phyloP scores from a whole-genome alignment of 1,140 invertebrate species.

The Drosophila quadrilineata region DNA sequence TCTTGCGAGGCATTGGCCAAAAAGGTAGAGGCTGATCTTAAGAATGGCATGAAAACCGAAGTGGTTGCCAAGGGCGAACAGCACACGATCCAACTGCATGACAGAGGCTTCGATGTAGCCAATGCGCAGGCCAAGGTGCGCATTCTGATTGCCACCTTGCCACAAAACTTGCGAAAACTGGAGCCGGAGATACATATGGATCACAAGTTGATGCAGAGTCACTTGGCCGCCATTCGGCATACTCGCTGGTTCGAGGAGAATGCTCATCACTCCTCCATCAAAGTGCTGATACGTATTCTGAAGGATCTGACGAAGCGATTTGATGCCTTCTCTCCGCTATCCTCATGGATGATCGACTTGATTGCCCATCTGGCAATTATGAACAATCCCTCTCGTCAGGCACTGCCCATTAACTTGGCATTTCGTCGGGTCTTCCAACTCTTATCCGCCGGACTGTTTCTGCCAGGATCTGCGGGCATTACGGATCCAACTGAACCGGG shows the following conservation, averaged over 20 bases:
- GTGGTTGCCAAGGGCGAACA: slow-evolving; percentile 84
- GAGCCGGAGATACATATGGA: slow-evolving; percentile 96
- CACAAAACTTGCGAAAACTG: slow-evolving; percentile 95
- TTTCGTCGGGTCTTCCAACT: slow-evolving; percentile 94
- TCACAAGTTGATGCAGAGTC: slow-evolving; percentile 91
- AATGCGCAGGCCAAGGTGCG: slow-evolving; percentile 92
- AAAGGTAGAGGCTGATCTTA: slow-evolving; percentile 93
- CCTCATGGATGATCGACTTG: slow-evolving; percentile 98
- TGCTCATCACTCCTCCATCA: slow-evolving; percentile 98
- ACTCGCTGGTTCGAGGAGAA: slow-evolving; percentile 99
- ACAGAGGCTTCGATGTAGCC: slow-evolving; percentile 91
- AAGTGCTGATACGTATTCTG: slow-evolving; percentile 93
- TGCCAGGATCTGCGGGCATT: slow-evolving; percentile 97
- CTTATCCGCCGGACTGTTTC: slow-evolving; percentile 95
- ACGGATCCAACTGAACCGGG: slow-evolving; percentile 96
- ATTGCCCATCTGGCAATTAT: slow-evolving; percentile 98
- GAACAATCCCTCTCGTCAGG: slow-evolving; percentile 96
- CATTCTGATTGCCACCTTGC: slow-evolving; percentile 95
- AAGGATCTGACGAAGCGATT: slow-evolving; percentile 94
- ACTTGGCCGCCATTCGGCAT: slow-evolving; percentile 96
- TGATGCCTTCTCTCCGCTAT: slow-evolving; percentile 93
- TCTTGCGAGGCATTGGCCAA: slow-evolving; percentile 95
- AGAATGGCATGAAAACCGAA: slow-evolving; percentile 85
- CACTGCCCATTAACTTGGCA: slow-evolving; percentile 94
- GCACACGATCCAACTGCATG: slow-evolving; percentile 86